Evolutionary conservation across 2,888 invertebrate genomes (phyloP), one percentile per base, ranked within the genome.

Genomic region (Parnassius apollo): DNA sequence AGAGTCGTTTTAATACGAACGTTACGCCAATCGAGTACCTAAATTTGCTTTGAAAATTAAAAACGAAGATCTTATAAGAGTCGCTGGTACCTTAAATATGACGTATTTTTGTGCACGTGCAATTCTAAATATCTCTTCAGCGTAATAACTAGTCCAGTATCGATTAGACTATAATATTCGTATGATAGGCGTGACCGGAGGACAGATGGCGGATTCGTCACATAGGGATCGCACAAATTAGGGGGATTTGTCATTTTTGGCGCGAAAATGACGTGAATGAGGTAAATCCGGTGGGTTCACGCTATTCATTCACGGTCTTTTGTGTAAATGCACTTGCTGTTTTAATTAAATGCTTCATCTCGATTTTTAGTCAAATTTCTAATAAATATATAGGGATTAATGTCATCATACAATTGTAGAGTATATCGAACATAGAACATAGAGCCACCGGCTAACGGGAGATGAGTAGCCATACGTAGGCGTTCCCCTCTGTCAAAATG

Each of bases 171-270:
- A 80, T 75, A 76, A 74, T 74, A 75, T 80, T 75, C 72, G 65
- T 57, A 55, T 69, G 74, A 78, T 75, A 84, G 80, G 83, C 86
- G 83, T 85, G 77, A 81, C 79, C 75, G 69, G 67, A 54, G 69
- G 73, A 75, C 86, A 87, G 84, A 85, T 86, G 86, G 76, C 75
- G 56, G 59, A 75, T 81, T 78, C 69, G 78, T 70, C 61, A 57
- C 62, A 62, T 68, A 63, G 65, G 69, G 70, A 73, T 70, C 68
- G 75, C 68, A 70, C 75, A 80, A 82, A 76, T 79, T 76, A 71
- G 66, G 74, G 77, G 75, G 75, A 82, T 83, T 83, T 78, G 85
- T 83, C 85, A 86, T 71, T 67, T 78, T 76, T 81, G 83, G 83
- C 82, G 77, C 75, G 69, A 83, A 86, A 81, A 84, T 75, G 67